These are phyloP conservation scores for Nycteola revayana DNA, from an alignment of 2,888 invertebrate species.

Conservation along the genomic window DNA sequence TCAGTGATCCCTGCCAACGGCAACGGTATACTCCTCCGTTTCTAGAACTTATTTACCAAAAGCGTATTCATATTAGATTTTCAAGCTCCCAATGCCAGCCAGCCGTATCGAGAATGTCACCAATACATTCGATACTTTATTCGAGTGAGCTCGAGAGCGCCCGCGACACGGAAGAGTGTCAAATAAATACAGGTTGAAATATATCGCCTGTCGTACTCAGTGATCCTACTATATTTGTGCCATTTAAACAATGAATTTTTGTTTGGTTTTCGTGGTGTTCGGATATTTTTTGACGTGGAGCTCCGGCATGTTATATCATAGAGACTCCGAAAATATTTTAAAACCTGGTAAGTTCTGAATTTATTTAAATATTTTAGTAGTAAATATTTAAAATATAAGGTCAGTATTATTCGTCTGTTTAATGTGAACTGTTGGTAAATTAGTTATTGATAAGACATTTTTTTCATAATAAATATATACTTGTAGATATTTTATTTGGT, in stretches of 20 bases:
- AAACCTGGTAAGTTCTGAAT: conserved; percentile 66
- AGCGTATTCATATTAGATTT: conserved; percentile 80
- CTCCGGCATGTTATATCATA: conserved; percentile 66
- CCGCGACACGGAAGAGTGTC: conserved; percentile 70
- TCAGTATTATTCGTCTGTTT: too few relatives aligned
- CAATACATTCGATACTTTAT: conserved; percentile 76
- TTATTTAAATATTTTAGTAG: too few relatives aligned
- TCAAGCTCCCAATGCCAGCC: conserved; percentile 65
- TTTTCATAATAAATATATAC: too few relatives aligned
- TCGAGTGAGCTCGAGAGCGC: conserved; percentile 63
- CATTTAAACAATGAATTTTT: conserved; percentile 74
- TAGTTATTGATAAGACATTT: too few relatives aligned
- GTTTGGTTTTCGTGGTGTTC: conserved; percentile 68
- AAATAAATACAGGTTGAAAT: conserved; percentile 77
- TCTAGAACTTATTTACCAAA: conserved; percentile 65
- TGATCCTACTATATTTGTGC: conserved; percentile 66
- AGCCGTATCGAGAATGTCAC: conserved; percentile 69
- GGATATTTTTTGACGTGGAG: conserved; percentile 65
- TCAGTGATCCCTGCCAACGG: conserved; percentile 52
- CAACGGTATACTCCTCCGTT: conserved; percentile 55
- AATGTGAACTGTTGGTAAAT: too few relatives aligned
- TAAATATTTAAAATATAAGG: too few relatives aligned
- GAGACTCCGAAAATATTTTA: conserved; percentile 69
- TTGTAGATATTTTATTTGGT: too few relatives aligned
- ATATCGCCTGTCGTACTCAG: conserved; percentile 65